Conservation (phyloP, 2,113 vertebrate genomes). For the Corythornis cristatus region DNA sequence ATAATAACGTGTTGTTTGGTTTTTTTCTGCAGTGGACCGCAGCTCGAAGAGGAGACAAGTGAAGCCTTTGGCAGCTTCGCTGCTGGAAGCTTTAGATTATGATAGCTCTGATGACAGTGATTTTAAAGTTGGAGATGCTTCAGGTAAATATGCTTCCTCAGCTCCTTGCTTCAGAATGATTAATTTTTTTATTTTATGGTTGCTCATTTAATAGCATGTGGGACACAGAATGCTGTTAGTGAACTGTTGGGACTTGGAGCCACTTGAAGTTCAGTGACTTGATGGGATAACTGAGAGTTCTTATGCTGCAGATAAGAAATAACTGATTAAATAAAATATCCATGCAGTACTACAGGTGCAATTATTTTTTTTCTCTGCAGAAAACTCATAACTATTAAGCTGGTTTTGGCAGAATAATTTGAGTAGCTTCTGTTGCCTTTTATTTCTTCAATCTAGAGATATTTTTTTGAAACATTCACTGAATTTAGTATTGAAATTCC, state of each 20-base stretch:
- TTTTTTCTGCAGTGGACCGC: conserved; percentile 87
- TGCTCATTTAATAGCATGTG: background rate
- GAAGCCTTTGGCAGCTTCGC: conserved; percentile 96
- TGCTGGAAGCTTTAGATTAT: conserved; percentile 96
- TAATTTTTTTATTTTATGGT: background rate
- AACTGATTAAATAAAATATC: background rate
- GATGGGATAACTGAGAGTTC: background rate
- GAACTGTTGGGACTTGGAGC: background rate
- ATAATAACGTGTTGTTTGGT: background rate
- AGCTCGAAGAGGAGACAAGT: conserved; percentile 96
- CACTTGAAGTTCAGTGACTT: background rate
- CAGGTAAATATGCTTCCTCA: conserved; percentile 82
- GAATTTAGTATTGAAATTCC: background rate
- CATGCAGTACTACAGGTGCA: accelerated
- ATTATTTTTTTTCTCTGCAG: background rate
- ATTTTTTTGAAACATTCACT: background rate
- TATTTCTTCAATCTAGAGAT: background rate
- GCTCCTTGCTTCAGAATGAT: background rate
- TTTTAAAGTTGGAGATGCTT: conserved; percentile 98
- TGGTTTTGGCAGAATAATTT: background rate
- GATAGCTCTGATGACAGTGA: conserved; percentile 99
- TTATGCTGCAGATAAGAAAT: background rate
- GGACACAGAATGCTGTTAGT: background rate
- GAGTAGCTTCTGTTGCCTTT: background rate
- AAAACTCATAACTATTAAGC: background rate